Base-by-base conservation (phyloP, 1,140 invertebrate genomes). In the Aphis craccivora region DNA sequence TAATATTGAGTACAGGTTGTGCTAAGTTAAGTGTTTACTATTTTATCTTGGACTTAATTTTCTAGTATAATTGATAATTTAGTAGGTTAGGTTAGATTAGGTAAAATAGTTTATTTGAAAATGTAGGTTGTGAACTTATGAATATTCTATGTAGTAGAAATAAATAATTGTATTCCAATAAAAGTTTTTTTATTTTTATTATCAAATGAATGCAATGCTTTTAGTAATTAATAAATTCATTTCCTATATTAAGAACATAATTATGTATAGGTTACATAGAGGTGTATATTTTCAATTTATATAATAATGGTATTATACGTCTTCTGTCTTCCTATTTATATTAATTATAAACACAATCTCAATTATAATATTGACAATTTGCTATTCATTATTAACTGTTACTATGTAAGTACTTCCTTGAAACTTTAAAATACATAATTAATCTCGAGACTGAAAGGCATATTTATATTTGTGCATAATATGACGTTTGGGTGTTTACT, bases 271-370 rank as follows among this genome's bases (percentile, higher is more conserved):
- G 60, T 67, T n/a, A n/a, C 30, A 9, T n/a, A n/a, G 14, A 76
- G 30, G 60, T 18, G n/a, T 76, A n/a, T 35, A 76, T 76, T 76
- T n/a, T n/a, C 14, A 76, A 20, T 76, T n/a, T 76, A 35, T 76
- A 76, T 76, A 76, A 76, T 76, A n/a, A 76, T 76, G n/a, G 30
- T 76, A 76, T n/a, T 76, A 20, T 76, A 76, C 60, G 60, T 76
- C 60, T 76, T 76, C 60, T 76, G 60, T 76, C 30, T 35, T 76
- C 30, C 4, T 20, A 76, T 76, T n/a, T 18, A n/a, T n/a, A 76
- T 76, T 51, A n/a, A n/a, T n/a, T 18, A n/a, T 76, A n/a, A 76
- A n/a, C 60, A 76, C n/a, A 76, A 76, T 76, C 11, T 76, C 20
- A 76, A 76, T 9, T n/a, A 11, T 67, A 67, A 67, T 76, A 30